Base-by-base conservation (phyloP, 2,888 invertebrate genomes). In the Drosophila borborema region DNA sequence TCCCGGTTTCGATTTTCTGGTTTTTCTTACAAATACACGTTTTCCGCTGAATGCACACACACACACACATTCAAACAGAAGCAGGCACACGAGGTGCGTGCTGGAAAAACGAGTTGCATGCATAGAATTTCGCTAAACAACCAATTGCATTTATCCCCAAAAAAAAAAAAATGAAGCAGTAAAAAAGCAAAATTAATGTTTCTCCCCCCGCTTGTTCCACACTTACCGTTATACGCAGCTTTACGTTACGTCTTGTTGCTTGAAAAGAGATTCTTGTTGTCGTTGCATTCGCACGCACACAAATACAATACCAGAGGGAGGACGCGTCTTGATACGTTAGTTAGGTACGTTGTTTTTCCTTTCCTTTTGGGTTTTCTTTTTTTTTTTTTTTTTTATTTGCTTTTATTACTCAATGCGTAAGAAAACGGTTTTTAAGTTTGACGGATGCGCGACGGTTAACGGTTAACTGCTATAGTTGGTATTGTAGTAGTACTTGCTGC, bases 1-100 rank as follows among this genome's bases (percentile, higher is more conserved):
- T 91, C 88, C 80, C 73, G 84, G 81, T 88, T 91, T 90, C 89
- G 89, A 91, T 91, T 91, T 91, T 91, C 90, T 85, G 91, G 90
- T 91, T 91, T 89, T 91, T 82, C 84, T 72, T 66, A 81, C 74
- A 74, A 82, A 85, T 87, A 80, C 85, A 85, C 77, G 85, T 87
- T 87, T 87, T 87, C 87, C 85, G 81, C 85, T 82, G 80, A 14
- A 73, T 68, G 65, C 73, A 78, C 80, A 74, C 67, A 72, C 43
- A 54, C 46, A 72, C 63, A 64, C 54, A 69, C 36, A 34, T 10
- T 9, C 34, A 34, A 8, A 56, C 34, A 41, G 38, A 23, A 10
- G 43, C 20, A 53, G 36, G 40, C 45, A 60, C 45, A 23, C 36
- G 20, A 62, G 56, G 45, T 74, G 77, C 69, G 73, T 74, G 49